These are phyloP conservation scores for Ptyas mucosa DNA, from an alignment of 2,113 vertebrate genomes.

Conservation along the genomic window DNA sequence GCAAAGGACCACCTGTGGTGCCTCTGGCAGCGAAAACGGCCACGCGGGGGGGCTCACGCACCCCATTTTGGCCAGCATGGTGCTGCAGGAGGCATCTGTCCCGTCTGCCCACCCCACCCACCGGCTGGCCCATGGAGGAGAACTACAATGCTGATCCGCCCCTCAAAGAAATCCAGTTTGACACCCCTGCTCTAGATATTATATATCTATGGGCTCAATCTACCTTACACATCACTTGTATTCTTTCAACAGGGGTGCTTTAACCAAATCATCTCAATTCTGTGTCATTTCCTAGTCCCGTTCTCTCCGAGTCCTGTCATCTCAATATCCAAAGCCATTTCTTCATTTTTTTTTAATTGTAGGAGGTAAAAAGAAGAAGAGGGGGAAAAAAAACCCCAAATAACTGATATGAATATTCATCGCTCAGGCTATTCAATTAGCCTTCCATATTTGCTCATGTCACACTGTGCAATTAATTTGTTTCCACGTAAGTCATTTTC, in stretches of 20 bases:
- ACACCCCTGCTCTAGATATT: too few relatives aligned
- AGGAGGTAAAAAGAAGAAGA: neutral
- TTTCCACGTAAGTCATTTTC: neutral
- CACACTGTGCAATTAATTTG: neutral
- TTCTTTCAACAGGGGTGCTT: too few relatives aligned
- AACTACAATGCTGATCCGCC: too few relatives aligned
- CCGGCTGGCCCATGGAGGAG: rapidly evolving
- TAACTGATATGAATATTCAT: neutral
- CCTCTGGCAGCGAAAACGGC: too few relatives aligned
- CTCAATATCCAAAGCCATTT: neutral
- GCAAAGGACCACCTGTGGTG: too few relatives aligned
- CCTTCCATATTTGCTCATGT: neutral
- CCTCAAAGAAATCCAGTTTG: too few relatives aligned
- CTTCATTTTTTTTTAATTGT: neutral
- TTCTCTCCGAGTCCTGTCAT: neutral
- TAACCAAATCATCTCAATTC: neutral
- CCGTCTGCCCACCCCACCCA: too few relatives aligned
- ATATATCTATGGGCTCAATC: neutral
- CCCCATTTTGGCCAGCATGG: too few relatives aligned
- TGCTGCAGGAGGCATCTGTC: too few relatives aligned
- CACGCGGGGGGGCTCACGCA: rapidly evolving
- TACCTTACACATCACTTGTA: neutral
- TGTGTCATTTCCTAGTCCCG: neutral
- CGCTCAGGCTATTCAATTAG: neutral
- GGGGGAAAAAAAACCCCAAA: neutral